A percentile compares a stretch with the other conserved stretches of the same genome.
These are phyloP conservation scores for Aphelinus certus DNA, from an alignment of 1,140 invertebrate genomes.

Conservation along the genomic window DNA sequence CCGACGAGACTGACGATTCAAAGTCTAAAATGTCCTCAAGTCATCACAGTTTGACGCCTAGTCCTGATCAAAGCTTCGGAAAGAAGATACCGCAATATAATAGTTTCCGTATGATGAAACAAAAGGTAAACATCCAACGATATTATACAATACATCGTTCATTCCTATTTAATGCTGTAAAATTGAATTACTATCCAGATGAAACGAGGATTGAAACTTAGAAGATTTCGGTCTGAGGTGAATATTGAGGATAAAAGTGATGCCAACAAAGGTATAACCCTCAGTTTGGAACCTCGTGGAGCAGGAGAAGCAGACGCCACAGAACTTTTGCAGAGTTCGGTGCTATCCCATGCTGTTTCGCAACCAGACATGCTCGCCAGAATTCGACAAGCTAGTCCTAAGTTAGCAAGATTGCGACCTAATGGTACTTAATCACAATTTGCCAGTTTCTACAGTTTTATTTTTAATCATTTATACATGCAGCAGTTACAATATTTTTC, in stretches of 20 bases:
- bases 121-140: constrained; percentile 50
- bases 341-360: constrained; percentile 61
- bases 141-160: constrained; percentile 3
- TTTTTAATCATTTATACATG: background rate
- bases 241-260: constrained; percentile 60
- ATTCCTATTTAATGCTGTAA: background rate
- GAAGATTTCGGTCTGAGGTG: constrained; percentile 64
- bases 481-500: background rate
- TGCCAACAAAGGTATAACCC: constrained; percentile 50
- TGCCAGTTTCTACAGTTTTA: too few relatives aligned
- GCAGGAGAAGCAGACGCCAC: constrained; percentile 61
- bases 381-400: constrained; percentile 55
- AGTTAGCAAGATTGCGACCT: constrained; percentile 46
- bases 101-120: constrained; percentile 61
- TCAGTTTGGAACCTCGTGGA: constrained; percentile 59
- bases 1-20: constrained; percentile 39
- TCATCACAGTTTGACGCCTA: constrained; percentile 55
- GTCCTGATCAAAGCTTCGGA: constrained; percentile 55
- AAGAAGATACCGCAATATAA: constrained; percentile 58
- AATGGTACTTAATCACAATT: constrained; percentile 45
- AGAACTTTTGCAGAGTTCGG: constrained; percentile 58
- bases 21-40: constrained; percentile 49
- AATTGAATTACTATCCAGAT: constrained; percentile 46
- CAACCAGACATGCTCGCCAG: constrained; percentile 60
- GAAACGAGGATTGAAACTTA: constrained; percentile 59